Evolutionary conservation across 2,797 vertebrate species (phyloP), one percentile per base, ranked within the genome.

Genomic region (Enteromius mattozi): DNA sequence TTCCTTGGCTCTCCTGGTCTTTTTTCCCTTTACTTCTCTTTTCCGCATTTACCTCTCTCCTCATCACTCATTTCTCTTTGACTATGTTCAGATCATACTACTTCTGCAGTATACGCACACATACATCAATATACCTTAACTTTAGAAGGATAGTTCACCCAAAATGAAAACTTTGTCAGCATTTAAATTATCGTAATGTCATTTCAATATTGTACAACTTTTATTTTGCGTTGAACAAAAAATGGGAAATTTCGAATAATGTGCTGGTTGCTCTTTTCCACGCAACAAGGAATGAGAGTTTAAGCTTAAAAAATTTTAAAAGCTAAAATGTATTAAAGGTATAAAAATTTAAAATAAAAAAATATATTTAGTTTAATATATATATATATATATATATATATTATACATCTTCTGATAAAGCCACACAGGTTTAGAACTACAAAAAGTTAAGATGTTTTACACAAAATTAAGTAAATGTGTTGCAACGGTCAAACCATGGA

Each of bases 1-100:
- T 42, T 76, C 49, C 17, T 37, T 77, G 63, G 42, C 49, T 88
- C 68, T 83, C 33, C 68, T 79, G 51, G 33, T 30, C n/a, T 59
- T 69, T 79, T 56, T 78, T 47, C 17, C 56, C 56, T 24, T 78
- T 42, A 9, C 13, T 45, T 76, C 33, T 56, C 37, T 59, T 21
- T 66, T 45, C 54, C 21, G 6, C 59, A 12, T 42, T 24, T 40
- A 3, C 17, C 45, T 68, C 35, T 13, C 47, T 71, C 49, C 47
- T 66, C 47, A 78, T 65, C 8, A 37, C 56, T 42, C 54, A 33
- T 4, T 54, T 37, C 59, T 45, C 13, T 33, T 56, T 63, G 54
- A 19, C n/a, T 61, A 78, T 42, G 56, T 78, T 30, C 17, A 0
- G 8, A 42, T 33, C 33, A 51, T 24, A 30, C 45, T 49, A 33